A percentile compares a stretch with the other conserved stretches of the same genome.
Evolutionary conservation across 2,113 vertebrate genomes (phyloP).

Genomic region (Microcebus ravelobensis): DNA sequence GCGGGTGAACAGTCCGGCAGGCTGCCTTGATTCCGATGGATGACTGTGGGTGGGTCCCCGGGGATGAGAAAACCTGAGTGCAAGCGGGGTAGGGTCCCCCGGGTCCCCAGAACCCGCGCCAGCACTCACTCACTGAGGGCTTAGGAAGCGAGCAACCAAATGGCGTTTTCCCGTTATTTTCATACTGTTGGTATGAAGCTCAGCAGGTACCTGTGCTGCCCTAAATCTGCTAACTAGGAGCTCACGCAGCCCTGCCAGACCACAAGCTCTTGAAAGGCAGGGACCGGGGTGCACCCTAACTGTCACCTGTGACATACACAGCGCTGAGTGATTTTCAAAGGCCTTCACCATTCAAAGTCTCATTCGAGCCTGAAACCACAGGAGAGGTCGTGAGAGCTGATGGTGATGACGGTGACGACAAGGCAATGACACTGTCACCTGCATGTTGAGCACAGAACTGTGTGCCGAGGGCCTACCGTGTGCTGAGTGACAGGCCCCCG

Average conservation of each 20-base stretch:
- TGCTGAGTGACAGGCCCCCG: neutral
- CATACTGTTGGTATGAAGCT: rapidly evolving
- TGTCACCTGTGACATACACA: neutral
- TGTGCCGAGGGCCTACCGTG: rapidly evolving
- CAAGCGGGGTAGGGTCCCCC: neutral
- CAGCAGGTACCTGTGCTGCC: rapidly evolving
- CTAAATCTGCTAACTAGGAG: neutral
- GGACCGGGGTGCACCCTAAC: rapidly evolving
- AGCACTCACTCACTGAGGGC: neutral
- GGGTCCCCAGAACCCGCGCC: neutral
- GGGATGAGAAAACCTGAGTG: neutral
- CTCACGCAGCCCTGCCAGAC: neutral
- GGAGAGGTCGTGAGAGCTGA: neutral
- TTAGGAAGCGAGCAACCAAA: neutral
- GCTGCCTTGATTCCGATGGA: neutral
- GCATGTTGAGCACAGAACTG: rapidly evolving
- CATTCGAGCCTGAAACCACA: neutral
- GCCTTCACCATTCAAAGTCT: neutral
- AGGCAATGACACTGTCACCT: neutral
- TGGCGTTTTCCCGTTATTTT: rapidly evolving
- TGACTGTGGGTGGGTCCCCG: neutral
- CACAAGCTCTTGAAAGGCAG: neutral
- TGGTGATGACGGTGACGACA: rapidly evolving
- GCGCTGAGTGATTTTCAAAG: neutral
- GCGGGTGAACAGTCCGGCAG: neutral